Evolutionary conservation across 2,888 invertebrate species (phyloP).

Genomic region (Caradrina clavipalpis): DNA sequence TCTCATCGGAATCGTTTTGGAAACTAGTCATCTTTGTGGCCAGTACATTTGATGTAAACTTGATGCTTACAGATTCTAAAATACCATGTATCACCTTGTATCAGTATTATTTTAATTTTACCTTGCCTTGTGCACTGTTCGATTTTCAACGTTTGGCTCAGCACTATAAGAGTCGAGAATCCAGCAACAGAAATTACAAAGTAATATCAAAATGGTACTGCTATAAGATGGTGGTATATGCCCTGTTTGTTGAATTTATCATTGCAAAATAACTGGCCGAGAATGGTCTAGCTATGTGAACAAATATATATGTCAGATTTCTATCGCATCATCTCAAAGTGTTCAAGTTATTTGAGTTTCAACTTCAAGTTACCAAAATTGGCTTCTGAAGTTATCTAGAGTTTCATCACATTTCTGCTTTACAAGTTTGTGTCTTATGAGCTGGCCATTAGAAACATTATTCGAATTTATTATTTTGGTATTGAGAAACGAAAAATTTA

Average conservation of each 20-base stretch:
- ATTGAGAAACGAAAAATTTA: slow-evolving; percentile 56
- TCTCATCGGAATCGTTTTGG: slow-evolving; percentile 52
- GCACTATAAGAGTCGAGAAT: too few relatives aligned
- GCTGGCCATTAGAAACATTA: slow-evolving; percentile 56
- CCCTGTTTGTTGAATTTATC: not conserved
- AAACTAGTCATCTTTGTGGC: slow-evolving; percentile 71
- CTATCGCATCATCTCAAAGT: slow-evolving; percentile 1
- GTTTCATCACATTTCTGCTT: slow-evolving; percentile 9
- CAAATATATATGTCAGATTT: slow-evolving; percentile 15
- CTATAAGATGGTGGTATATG: too few relatives aligned
- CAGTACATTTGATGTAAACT: slow-evolving; percentile 35
- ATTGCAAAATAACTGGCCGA: not conserved
- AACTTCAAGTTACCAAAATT: slow-evolving; percentile 39
- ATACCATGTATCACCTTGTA: too few relatives aligned
- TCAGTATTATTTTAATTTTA: too few relatives aligned
- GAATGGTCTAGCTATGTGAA: slow-evolving; percentile 2
- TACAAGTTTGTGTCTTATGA: slow-evolving; percentile 37
- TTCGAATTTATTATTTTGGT: slow-evolving; percentile 70
- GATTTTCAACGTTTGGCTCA: too few relatives aligned
- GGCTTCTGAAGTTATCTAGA: slow-evolving; percentile 17
- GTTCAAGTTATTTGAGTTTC: slow-evolving; percentile 2
- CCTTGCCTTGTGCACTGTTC: too few relatives aligned
- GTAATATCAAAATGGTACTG: too few relatives aligned
- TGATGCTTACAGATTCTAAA: not conserved
- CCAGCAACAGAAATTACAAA: too few relatives aligned